Conservation (phyloP, 1,140 invertebrate genomes). For the Heliconius congener region DNA sequence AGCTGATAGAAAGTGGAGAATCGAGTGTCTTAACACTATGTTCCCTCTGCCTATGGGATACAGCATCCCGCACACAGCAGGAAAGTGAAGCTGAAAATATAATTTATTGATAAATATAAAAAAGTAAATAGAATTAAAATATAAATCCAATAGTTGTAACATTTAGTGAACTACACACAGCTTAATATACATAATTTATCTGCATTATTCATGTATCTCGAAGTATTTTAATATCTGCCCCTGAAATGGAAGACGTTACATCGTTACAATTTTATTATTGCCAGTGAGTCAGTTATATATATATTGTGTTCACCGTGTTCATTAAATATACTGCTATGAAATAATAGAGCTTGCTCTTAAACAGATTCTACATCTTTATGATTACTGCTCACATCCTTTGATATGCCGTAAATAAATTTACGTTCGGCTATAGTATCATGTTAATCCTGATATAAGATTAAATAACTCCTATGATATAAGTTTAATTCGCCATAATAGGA, state of each 20-base stretch:
- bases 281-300: not conserved
- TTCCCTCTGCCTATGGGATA: no score
- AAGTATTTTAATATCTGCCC: not conserved
- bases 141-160: not conserved
- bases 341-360: conserved; percentile 30
- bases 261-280: conserved; percentile 11
- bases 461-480: conserved; percentile 26
- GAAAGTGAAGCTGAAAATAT: no score
- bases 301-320: conserved; percentile 9
- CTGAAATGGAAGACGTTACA: conserved; percentile 12
- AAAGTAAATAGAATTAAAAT: not conserved
- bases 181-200: not conserved
- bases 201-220: conserved; percentile 4
- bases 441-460: conserved; percentile 28
- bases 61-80: no score
- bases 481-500: not conserved
- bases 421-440: conserved; percentile 36
- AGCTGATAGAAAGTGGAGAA: no score
- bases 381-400: conserved; percentile 39
- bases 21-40: no score
- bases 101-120: not conserved
- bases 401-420: conserved; percentile 37
- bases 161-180: not conserved
- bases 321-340: conserved; percentile 27
- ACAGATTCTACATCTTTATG: conserved; percentile 35